These are phyloP conservation scores for Hirundo rustica DNA, from an alignment of 2,797 vertebrate genomes.

Conservation along the genomic window DNA sequence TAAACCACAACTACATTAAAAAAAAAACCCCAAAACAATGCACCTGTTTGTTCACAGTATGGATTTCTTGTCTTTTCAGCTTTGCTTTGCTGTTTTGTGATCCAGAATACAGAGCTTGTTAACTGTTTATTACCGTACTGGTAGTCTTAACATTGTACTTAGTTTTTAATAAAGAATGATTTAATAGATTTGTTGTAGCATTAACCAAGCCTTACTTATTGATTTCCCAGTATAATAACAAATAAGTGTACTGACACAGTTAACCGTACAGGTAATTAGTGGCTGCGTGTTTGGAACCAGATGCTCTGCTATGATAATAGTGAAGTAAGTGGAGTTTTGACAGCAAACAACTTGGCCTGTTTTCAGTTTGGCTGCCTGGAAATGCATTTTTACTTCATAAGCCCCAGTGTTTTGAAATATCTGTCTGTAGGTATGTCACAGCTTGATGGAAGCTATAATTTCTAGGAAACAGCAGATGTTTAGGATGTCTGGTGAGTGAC, in stretches of 20 bases:
- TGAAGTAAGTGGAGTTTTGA: constrained; percentile 2
- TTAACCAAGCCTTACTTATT: neutral
- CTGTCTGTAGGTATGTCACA: constrained; percentile 36
- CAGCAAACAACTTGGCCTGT: neutral
- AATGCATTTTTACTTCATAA: neutral
- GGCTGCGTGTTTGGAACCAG: neutral
- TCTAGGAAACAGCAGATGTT: constrained; percentile 57
- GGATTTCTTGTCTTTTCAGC: constrained; percentile 18
- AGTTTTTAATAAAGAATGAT: neutral
- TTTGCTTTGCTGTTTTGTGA: neutral
- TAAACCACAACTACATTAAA: neutral
- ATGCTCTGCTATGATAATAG: neutral
- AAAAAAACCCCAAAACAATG: neutral
- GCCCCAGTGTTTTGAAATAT: constrained; percentile 2
- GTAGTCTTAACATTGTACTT: neutral
- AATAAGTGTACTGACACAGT: neutral
- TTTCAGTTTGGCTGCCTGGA: constrained; percentile 30
- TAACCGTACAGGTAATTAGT: neutral
- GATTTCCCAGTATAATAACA: neutral
- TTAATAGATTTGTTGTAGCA: neutral
- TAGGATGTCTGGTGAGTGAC: constrained; percentile 44
- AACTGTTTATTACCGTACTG: neutral
- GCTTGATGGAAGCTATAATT: constrained; percentile 28
- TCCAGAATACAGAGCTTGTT: neutral
- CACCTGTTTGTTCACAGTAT: neutral